Evolutionary conservation across 2,797 vertebrate genomes (phyloP).

Genomic region (Semaprochilodus insignis): DNA sequence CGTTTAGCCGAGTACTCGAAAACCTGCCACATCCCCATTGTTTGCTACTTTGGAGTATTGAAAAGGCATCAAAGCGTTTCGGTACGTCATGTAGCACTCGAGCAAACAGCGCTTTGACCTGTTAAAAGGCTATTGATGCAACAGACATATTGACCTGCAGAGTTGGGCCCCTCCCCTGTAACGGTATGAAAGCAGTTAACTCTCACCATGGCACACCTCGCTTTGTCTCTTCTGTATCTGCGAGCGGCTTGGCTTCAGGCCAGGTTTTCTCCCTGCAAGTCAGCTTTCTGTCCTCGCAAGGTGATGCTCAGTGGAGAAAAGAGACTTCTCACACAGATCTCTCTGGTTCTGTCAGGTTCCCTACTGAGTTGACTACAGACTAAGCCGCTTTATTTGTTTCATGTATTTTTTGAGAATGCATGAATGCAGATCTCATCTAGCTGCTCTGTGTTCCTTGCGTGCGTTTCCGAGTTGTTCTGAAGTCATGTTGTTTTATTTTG

Average conservation of each 20-base stretch:
- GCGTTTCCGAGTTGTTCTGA: too few species aligned
- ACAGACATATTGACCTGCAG: too few species aligned
- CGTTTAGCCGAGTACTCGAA: too few species aligned
- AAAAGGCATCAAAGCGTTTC: too few species aligned
- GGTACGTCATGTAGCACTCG: not conserved
- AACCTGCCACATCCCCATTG: too few species aligned
- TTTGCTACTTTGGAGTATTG: too few species aligned
- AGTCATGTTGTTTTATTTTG: not conserved
- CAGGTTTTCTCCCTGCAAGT: conserved; percentile 23
- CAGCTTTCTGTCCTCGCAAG: conserved; percentile 25
- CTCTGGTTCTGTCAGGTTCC: not conserved
- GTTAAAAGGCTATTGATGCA: not conserved
- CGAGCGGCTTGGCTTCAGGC: conserved; percentile 11
- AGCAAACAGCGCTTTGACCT: not conserved
- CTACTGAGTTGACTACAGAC: not conserved
- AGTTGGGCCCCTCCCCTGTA: not conserved
- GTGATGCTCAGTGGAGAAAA: conserved; percentile 44
- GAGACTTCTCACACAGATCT: not conserved
- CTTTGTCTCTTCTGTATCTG: conserved; percentile 3
- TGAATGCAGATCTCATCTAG: not conserved
- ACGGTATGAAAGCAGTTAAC: not conserved
- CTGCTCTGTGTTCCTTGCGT: too few species aligned
- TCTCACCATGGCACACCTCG: not conserved
- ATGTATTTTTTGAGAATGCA: not conserved
- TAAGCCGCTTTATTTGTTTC: not conserved